A percentile compares a stretch with the other conserved stretches of the same genome.
These are phyloP conservation scores for Cotesia chilonis DNA, from an alignment of 1,140 invertebrate species.

Conservation along the genomic window DNA sequence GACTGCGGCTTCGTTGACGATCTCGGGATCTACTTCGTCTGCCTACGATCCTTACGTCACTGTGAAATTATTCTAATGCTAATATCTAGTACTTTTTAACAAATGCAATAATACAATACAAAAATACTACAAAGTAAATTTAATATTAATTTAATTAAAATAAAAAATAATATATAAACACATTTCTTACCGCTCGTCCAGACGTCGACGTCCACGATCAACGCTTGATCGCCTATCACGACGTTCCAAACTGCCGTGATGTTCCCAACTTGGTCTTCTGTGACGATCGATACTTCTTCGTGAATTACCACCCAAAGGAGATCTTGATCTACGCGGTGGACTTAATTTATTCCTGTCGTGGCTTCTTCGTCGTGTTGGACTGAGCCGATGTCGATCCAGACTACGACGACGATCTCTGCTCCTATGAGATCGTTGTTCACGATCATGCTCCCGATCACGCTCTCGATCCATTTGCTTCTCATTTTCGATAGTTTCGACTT, in stretches of 20 bases:
- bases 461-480: constrained; percentile 52
- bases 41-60: constrained; percentile 49
- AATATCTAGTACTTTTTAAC: constrained; percentile 23
- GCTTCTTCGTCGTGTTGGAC: constrained; percentile 48
- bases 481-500: constrained; percentile 57
- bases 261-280: constrained; percentile 50
- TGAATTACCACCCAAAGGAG: constrained; percentile 45
- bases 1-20: constrained; percentile 55
- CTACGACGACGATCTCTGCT: constrained; percentile 49
- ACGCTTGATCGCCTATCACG: constrained; percentile 49
- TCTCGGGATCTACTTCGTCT: constrained; percentile 58
- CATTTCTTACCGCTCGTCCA: constrained; percentile 57
- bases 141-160: constrained; percentile 7
- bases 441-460: too few species aligned
- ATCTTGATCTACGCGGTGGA: constrained; percentile 50
- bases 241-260: constrained; percentile 45
- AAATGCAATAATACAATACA: not conserved
- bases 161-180: constrained; percentile 25
- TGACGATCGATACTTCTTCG: constrained; percentile 46
- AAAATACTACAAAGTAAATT: not conserved
- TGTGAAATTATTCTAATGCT: constrained; percentile 48
- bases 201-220: constrained; percentile 52
- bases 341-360: constrained; percentile 48
- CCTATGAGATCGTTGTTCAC: constrained; percentile 37
- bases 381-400: constrained; percentile 47